Evolutionary conservation across 2,797 vertebrate genomes (phyloP), one percentile per base, ranked within the genome.

Genomic region (Kryptolebias ocellatus): DNA sequence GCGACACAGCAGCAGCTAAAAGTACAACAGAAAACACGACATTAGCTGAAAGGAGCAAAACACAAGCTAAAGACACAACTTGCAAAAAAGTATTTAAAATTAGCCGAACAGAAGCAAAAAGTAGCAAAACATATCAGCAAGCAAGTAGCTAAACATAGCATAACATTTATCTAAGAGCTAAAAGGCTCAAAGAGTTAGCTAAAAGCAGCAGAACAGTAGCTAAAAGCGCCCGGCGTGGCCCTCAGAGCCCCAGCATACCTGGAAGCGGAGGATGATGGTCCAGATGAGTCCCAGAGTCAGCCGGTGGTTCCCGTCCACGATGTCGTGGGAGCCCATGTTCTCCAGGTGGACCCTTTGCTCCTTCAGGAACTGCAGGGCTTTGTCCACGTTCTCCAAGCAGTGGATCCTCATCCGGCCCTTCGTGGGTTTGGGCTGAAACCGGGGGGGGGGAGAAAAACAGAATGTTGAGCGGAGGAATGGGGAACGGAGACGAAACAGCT

Each of bases 251-350:
- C 20, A 24, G 20, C n/a, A 3, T 60, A 93, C 93, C 92, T 93
- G 92, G 91, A 99, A 99, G 85, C 97, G 93, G 66, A 99, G 94
- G 87, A 99, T 99, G 90, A 99, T 98, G 83, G 97, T 99, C 97
- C 97, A 99, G 89, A 99, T 98, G 62, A 99, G 96, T 51, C 97
- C 97, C 0, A 99, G 94, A 0, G 95, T 98, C 72, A 99, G 95
- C 45, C 97, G 94, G 92, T 98, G 97, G 92, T 99, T 99, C 18
- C 97, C 97, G 69, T 99, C 97, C 14, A 99, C 97, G 11, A 99
- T 99, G 90, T 99, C 97, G 9, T 99, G 97, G 52, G 97, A 99
- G 29, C 97, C 97, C 96, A 99, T 98, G 93, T 99, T 99, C 89
- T 99, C 97, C 72, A 99, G 94, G 85, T 99, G 97, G 17, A 99